These are phyloP conservation scores for Tragulus kanchil DNA, from an alignment of 2,113 vertebrate genomes.

Conservation along the genomic window DNA sequence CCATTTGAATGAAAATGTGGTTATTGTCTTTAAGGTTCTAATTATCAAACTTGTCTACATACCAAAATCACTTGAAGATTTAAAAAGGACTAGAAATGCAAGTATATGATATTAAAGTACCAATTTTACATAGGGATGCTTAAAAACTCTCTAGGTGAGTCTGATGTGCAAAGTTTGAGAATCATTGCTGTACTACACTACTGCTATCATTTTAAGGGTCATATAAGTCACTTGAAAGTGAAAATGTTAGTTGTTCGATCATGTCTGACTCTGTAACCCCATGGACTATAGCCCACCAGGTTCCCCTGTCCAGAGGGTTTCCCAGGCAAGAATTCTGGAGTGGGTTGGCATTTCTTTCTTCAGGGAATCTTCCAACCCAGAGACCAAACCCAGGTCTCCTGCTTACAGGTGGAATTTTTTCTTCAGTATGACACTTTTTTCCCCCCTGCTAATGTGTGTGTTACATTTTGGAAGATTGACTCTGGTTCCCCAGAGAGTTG, in stretches of 20 bases:
- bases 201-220: neutral
- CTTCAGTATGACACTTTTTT: no score
- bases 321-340: neutral
- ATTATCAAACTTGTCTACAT: neutral
- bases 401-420: neutral
- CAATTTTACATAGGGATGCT: neutral
- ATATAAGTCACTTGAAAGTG: neutral
- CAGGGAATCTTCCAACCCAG: neutral
- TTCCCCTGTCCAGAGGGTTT: neutral
- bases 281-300: neutral
- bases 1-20: neutral
- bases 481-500: constrained; percentile 14
- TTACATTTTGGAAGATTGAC: constrained; percentile 60
- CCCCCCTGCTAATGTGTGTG: neutral
- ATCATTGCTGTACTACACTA: neutral
- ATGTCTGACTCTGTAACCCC: neutral
- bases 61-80: neutral
- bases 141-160: neutral
- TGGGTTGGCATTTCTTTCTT: neutral
- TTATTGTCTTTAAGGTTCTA: neutral
- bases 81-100: neutral
- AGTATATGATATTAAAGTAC: neutral
- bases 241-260: neutral
- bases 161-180: neutral
- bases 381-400: neutral